Evolutionary conservation across 1,140 invertebrate species (phyloP).

Genomic region (Nylanderia fulva): DNA sequence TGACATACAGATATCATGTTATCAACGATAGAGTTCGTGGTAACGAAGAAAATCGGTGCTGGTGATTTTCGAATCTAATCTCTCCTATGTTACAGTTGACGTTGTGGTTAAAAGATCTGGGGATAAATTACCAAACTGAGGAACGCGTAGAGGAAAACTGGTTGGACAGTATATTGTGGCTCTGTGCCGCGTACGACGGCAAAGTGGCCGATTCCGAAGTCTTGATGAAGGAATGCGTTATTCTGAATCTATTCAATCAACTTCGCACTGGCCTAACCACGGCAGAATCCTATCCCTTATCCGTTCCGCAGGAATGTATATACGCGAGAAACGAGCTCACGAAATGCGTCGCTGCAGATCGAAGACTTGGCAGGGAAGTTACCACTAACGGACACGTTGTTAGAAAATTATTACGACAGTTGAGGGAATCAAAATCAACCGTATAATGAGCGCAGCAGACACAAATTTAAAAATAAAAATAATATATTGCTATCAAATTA

Average conservation of each 20-base stretch:
- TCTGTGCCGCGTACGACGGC: conserved; percentile 76
- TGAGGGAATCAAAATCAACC: conserved; percentile 44
- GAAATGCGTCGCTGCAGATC: conserved; percentile 58
- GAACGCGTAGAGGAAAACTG: conserved; percentile 63
- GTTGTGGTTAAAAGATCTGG: conserved; percentile 79
- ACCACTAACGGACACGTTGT: conserved; percentile 75
- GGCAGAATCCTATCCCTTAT: conserved; percentile 71
- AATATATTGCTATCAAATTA: too few species aligned
- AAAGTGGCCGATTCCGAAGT: conserved; percentile 70
- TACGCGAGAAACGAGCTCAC: conserved; percentile 67
- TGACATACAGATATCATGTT: conserved; percentile 1
- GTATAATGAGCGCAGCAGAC: neutral
- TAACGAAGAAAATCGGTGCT: neutral
- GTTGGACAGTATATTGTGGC: conserved; percentile 80
- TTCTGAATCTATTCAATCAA: conserved; percentile 81
- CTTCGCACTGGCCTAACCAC: conserved; percentile 76
- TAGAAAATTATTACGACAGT: conserved; percentile 68
- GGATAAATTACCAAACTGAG: conserved; percentile 77
- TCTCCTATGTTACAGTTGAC: conserved; percentile 77
- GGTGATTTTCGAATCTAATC: conserved; percentile 25
- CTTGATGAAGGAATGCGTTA: conserved; percentile 79
- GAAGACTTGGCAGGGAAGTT: conserved; percentile 49
- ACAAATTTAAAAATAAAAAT: neutral
- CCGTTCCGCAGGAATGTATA: neutral
- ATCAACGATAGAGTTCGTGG: neutral